Conservation (phyloP, 2,888 invertebrate species). For the Macropis europaea region DNA sequence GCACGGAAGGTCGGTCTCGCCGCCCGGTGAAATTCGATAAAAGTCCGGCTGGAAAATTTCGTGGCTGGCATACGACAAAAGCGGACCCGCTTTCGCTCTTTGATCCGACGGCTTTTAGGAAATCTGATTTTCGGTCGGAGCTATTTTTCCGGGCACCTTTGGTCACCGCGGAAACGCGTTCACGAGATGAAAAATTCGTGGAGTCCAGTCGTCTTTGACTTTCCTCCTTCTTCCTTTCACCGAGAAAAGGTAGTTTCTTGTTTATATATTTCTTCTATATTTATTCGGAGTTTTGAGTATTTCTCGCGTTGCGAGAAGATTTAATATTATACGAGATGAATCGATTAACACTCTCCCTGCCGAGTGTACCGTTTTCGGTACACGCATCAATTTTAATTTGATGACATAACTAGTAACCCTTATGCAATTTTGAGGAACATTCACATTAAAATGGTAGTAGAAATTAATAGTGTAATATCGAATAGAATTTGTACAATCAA, state of each 20-base stretch:
- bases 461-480: too few relatives aligned
- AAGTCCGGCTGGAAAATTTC: conserved; percentile 43
- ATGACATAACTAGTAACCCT: too few relatives aligned
- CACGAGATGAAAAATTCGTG: neutral
- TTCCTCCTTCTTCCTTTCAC: neutral
- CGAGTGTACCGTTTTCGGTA: neutral
- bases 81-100: conserved; percentile 5
- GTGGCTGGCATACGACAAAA: conserved; percentile 31
- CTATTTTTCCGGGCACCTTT: conserved; percentile 2
- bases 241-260: neutral
- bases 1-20: conserved; percentile 34
- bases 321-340: too few relatives aligned
- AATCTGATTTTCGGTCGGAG: conserved; percentile 24
- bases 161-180: neutral
- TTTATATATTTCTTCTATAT: neutral
- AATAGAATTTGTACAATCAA: too few relatives aligned
- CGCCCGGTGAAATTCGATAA: conserved; percentile 45
- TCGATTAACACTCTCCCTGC: too few relatives aligned
- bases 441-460: too few relatives aligned
- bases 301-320: too few relatives aligned
- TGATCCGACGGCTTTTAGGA: conserved; percentile 25
- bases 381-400: too few relatives aligned
- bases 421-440: too few relatives aligned
- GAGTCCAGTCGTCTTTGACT: neutral
- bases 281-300: neutral